Percentiles rank a stretch among this genome's conserved stretches.
Conservation (phyloP, 2,797 vertebrate species). For the Prunella strophiata region DNA sequence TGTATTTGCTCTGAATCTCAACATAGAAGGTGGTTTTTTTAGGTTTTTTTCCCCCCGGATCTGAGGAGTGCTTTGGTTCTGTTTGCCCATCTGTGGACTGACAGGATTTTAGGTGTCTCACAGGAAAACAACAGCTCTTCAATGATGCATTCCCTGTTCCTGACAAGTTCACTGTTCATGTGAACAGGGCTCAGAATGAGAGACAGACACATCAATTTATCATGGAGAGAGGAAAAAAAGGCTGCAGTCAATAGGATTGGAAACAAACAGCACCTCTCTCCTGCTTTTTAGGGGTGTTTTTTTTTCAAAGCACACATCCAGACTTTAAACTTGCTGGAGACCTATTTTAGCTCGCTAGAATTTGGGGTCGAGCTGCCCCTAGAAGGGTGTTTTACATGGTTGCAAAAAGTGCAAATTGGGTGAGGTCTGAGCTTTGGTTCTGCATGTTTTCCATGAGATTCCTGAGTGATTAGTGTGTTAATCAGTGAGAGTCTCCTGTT, state of each 20-base stretch:
- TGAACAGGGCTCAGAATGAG: background rate
- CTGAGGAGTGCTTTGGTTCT: background rate
- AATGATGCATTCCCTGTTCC: background rate
- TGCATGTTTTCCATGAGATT: background rate
- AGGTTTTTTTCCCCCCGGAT: fast-evolving
- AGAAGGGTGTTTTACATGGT: background rate
- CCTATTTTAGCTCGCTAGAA: background rate
- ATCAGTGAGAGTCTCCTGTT: background rate
- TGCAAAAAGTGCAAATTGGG: background rate
- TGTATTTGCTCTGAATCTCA: background rate
- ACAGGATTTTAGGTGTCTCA: background rate
- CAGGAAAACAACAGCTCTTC: background rate
- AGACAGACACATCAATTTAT: background rate
- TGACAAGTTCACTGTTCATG: background rate
- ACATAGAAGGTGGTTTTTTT: fast-evolving
- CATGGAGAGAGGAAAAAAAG: background rate
- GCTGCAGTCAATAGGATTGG: background rate
- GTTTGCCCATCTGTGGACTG: background rate
- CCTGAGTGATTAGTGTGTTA: background rate
- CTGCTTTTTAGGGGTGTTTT: background rate
- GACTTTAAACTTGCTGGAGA: background rate
- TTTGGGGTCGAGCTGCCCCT: background rate
- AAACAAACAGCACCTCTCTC: background rate
- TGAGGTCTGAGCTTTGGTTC: background rate
- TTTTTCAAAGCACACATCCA: background rate